phyloP scores from a whole-genome alignment of 2,113 vertebrate genomes.

The Propithecus coquereli region DNA sequence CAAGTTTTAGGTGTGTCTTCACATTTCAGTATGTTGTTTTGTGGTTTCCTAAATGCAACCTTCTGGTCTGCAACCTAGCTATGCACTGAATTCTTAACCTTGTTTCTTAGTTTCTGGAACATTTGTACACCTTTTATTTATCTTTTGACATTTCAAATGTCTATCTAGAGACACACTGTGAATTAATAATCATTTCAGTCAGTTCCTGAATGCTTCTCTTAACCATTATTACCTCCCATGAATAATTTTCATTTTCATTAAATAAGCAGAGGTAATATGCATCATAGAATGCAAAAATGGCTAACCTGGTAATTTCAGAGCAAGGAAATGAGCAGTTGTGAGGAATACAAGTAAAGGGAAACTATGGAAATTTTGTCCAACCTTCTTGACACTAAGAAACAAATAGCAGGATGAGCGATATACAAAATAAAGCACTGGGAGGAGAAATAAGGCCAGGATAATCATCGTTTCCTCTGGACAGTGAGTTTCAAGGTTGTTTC shows the following conservation, averaged over 20 bases:
- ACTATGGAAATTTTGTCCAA: background rate
- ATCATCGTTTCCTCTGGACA: background rate
- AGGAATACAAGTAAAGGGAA: background rate
- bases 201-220: background rate
- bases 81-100: background rate
- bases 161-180: background rate
- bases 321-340: background rate
- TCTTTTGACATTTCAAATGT: background rate
- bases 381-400: background rate
- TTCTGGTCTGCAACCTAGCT: background rate
- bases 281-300: background rate
- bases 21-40: background rate
- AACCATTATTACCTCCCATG: background rate
- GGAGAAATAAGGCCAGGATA: background rate
- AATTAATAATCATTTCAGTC: slow-evolving; percentile 30
- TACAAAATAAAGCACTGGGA: background rate
- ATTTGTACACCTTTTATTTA: background rate
- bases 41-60: background rate
- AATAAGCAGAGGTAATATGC: background rate
- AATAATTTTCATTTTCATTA: slow-evolving; percentile 40
- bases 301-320: background rate
- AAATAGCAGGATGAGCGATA: background rate
- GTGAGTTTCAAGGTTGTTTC: background rate
- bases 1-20: background rate
- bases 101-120: background rate